A percentile compares a stretch with the other conserved stretches of the same genome.
phyloP scores from a whole-genome alignment of 2,888 invertebrate genomes.

The Leptarthrus brevirostris region DNA sequence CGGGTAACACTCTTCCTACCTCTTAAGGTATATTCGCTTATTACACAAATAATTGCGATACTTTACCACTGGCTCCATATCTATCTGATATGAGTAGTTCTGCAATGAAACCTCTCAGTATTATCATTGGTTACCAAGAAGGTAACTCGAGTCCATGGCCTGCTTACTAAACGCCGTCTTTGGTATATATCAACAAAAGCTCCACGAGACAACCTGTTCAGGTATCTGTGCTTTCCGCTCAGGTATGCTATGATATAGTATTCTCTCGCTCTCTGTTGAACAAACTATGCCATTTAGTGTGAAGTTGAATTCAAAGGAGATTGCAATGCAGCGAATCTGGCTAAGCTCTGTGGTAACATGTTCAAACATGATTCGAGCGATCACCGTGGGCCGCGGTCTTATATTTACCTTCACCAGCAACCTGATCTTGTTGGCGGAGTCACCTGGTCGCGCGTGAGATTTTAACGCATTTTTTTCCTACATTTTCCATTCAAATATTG shows the following conservation, averaged over 20 bases:
- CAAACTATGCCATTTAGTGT: conserved; percentile 11
- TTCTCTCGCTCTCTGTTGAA: neutral
- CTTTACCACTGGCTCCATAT: neutral
- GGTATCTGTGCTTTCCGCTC: neutral
- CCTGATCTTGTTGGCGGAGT: conserved; percentile 38
- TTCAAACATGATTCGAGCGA: conserved; percentile 42
- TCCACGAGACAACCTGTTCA: neutral
- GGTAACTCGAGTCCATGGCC: conserved; percentile 42
- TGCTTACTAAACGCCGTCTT: conserved; percentile 40
- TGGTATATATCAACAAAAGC: conserved; percentile 17
- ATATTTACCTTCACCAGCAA: conserved; percentile 31
- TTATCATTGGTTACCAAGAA: conserved; percentile 3
- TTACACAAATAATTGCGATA: conserved; percentile 19
- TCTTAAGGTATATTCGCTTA: conserved; percentile 1
- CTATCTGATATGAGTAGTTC: conserved; percentile 13
- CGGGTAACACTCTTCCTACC: too few species aligned
- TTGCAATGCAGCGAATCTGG: conserved; percentile 45
- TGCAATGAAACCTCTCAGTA: conserved; percentile 3
- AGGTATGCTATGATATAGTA: neutral
- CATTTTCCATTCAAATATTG: neutral
- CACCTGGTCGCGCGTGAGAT: conserved; percentile 42
- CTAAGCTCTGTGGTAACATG: conserved; percentile 20
- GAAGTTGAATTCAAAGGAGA: conserved; percentile 18
- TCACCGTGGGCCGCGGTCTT: conserved; percentile 41
- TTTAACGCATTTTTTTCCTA: conserved; percentile 38